A percentile compares a stretch with the other conserved stretches of the same genome.
These are phyloP conservation scores for Calliphora vomitoria DNA, from an alignment of 2,888 invertebrate genomes.

Conservation along the genomic window DNA sequence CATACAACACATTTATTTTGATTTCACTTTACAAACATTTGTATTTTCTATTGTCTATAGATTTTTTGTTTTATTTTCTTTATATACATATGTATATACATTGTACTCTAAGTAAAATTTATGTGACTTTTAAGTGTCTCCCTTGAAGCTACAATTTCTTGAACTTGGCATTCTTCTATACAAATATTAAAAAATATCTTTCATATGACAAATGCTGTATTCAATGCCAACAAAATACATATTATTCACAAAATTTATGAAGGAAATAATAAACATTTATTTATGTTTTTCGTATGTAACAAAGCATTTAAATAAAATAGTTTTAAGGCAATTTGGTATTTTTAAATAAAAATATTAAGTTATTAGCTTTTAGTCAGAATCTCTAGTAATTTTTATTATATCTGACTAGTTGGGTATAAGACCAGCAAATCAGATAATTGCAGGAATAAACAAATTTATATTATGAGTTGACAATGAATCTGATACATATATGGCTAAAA, in stretches of 20 bases:
- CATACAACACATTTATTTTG: constrained; percentile 25
- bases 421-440: too few relatives aligned
- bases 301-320: constrained; percentile 60
- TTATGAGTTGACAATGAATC: too few relatives aligned
- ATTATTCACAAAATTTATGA: constrained; percentile 58
- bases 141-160: constrained; percentile 65
- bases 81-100: neutral
- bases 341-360: neutral
- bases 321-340: constrained; percentile 5
- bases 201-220: constrained; percentile 63
- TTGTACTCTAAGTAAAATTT: constrained; percentile 57
- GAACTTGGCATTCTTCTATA: constrained; percentile 68
- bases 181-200: constrained; percentile 45
- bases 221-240: constrained; percentile 68
- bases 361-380: too few relatives aligned
- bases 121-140: constrained; percentile 67
- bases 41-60: constrained; percentile 33
- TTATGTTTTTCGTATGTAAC: constrained; percentile 57
- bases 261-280: constrained; percentile 68
- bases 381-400: too few relatives aligned
- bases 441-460: too few relatives aligned
- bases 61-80: constrained; percentile 16
- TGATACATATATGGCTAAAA: too few relatives aligned
- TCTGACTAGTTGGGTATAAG: too few relatives aligned
- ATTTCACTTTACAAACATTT: neutral